Evolutionary conservation across 2,888 invertebrate genomes (phyloP), one percentile per base, ranked within the genome.

Genomic region (Liodrosophila aerea): DNA sequence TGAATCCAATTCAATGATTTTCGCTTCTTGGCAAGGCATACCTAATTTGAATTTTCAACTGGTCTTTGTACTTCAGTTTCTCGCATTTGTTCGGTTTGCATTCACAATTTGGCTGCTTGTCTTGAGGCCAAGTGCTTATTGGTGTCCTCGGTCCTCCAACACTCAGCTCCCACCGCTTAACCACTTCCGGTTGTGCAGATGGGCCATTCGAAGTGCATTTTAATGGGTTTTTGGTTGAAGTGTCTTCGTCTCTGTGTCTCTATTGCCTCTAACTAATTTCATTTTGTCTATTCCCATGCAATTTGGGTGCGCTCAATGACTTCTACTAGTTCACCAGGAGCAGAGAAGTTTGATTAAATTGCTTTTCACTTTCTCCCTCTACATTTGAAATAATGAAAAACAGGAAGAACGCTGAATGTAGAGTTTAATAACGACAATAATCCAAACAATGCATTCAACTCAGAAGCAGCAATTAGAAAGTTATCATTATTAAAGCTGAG

Each of bases 1-100:
- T 53, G 76, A 80, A 77, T 83, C 76, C 83, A 77, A 77, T 77
- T 83, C 80, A 59, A 59, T 80, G 76, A 77, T 78, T 77, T 77
- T 69, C 81, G 69, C 5, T 49, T 43, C 57, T 31, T 27, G 50
- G 43, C 49, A n/a, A n/a, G n/a, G n/a, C n/a, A n/a, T n/a, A n/a
- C 46, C 50, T 39, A 22, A 22, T 22, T 22, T 22, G 22, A 22
- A 22, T 22, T 22, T 2, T 2, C 2, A 22, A 22, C 2, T 22
- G 22, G 22, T 2, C 22, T 22, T 30, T 5, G 30, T 30, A 7
- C 30, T 30, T 30, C 4, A 9, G 8, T 9, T 30, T 30, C 2
- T 30, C 30, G n/a, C 30, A 7, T 27, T 5, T 2, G 18, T 18
- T 18, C 39, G 18, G 39, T 16, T 39, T 39, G 39, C 39, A 39